Percentiles rank a stretch among this genome's conserved stretches.
These are phyloP conservation scores for Cryptoleucopteryx plumbea DNA, from an alignment of 2,113 vertebrate species.

Conservation along the genomic window DNA sequence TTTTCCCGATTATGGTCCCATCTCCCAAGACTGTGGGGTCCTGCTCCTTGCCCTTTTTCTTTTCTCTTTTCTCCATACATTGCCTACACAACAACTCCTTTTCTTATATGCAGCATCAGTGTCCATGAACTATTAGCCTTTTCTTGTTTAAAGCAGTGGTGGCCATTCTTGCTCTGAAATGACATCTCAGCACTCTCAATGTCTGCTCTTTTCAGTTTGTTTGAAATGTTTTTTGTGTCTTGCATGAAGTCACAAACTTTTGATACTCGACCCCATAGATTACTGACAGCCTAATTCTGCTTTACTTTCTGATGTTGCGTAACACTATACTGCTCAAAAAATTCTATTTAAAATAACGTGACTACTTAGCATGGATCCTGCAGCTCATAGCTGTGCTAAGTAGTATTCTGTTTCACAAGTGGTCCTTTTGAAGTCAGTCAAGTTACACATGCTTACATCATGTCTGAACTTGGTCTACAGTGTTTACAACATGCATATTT, in stretches of 20 bases:
- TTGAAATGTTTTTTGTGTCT: not conserved
- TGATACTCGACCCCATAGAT: not conserved
- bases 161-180: not conserved
- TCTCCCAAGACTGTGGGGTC: not conserved
- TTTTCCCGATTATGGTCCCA: not conserved
- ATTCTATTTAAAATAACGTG: not conserved
- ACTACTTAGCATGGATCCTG: not conserved
- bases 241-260: not conserved
- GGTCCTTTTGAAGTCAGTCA: conserved; percentile 23
- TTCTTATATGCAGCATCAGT: not conserved
- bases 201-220: not conserved
- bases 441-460: conserved; percentile 61
- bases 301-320: not conserved
- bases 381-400: not conserved
- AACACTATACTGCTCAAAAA: not conserved
- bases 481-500: conserved; percentile 59
- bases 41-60: not conserved
- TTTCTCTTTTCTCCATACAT: not conserved
- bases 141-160: not conserved
- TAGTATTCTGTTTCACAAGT: conserved; percentile 51
- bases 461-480: conserved; percentile 32
- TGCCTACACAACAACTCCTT: not conserved
- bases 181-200: not conserved
- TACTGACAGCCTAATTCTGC: not conserved
- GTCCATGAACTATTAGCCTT: not conserved